Percentiles rank a stretch among this genome's conserved stretches.
Evolutionary conservation across 2,113 vertebrate genomes (phyloP).

Genomic region (Cromileptes altivelis): DNA sequence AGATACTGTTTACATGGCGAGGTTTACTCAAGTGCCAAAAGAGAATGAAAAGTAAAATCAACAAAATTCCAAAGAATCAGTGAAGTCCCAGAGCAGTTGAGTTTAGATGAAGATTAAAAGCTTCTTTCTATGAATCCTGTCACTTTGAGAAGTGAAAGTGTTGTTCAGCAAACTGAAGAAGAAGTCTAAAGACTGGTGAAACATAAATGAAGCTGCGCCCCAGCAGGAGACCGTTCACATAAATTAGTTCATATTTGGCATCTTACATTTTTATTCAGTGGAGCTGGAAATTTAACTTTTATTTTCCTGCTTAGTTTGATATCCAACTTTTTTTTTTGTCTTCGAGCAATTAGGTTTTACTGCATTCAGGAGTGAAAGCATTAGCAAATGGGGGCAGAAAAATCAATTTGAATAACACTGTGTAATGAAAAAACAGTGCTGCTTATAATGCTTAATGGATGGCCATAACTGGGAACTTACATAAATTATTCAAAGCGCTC

Average conservation of each 20-base stretch:
- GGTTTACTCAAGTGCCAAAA: neutral
- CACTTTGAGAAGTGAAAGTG: neutral
- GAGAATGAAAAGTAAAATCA: neutral
- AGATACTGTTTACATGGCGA: neutral
- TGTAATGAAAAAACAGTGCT: constrained; percentile 39
- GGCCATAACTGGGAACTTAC: constrained; percentile 43
- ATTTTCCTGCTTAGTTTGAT: constrained; percentile 1
- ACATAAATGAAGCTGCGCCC: constrained; percentile 13
- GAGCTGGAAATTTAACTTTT: constrained; percentile 35
- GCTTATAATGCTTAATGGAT: constrained; percentile 55
- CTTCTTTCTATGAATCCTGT: neutral
- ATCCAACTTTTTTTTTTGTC: neutral
- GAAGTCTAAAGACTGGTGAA: constrained; percentile 3
- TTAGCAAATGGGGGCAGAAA: constrained; percentile 55
- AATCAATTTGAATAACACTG: constrained; percentile 60
- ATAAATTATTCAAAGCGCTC: constrained; percentile 59
- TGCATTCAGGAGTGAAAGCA: constrained; percentile 24
- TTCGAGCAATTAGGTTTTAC: constrained; percentile 44
- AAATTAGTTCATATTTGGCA: constrained; percentile 42
- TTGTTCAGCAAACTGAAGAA: neutral
- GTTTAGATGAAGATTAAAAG: neutral
- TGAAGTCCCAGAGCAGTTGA: no score
- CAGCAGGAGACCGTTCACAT: neutral
- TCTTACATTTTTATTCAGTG: constrained; percentile 27
- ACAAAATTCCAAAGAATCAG: neutral